Evolutionary conservation across 2,888 invertebrate genomes (phyloP), one percentile per base, ranked within the genome.

Genomic region (Leptopilina myrica): DNA sequence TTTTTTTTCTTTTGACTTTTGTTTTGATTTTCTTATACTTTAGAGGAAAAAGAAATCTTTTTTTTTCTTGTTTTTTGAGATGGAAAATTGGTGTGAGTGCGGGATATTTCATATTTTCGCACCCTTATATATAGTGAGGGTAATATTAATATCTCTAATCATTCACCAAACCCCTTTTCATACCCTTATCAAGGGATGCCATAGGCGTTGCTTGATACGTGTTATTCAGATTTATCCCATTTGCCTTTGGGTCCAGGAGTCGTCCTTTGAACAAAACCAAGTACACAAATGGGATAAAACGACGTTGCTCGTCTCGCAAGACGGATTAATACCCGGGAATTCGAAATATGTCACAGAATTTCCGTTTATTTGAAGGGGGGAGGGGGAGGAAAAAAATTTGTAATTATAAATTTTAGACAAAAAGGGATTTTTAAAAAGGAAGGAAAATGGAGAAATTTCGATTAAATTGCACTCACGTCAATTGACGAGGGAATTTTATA

Each of bases 121-220:
- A 87, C 88, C 90, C 89, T 87, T 87, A 83, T 78, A 83, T 78
- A 81, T 33, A 33, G 33, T 33, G 83, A 78, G 83, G 82, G 86
- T 85, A 85, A 88, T 91, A 91, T 90, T 91, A 91, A 91, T 91
- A 91, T 90, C 90, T 89, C 90, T 89, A 91, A 92, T 92, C 91
- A 91, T 90, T 91, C 91, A 91, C 84, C 88, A 80, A 89, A 46
- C 46, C 88, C 90, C 91, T 88, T 88, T 89, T 85, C 85, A 85
- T 85, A 91, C 91, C 90, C 89, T 90, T 90, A 90, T 91, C 91
- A 91, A 89, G 88, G 86, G 84, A 87, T 80, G 86, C 87, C 89
- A 87, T 86, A 86, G 88, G 86, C 88, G 88, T 84, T 85, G 87
- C 85, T 87, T 88, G 88, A 89, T 89, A 88, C 87, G 89, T 88